Evolutionary conservation across 2,888 invertebrate genomes (phyloP), one percentile per base, ranked within the genome.

Genomic region (Amiota mariae): DNA sequence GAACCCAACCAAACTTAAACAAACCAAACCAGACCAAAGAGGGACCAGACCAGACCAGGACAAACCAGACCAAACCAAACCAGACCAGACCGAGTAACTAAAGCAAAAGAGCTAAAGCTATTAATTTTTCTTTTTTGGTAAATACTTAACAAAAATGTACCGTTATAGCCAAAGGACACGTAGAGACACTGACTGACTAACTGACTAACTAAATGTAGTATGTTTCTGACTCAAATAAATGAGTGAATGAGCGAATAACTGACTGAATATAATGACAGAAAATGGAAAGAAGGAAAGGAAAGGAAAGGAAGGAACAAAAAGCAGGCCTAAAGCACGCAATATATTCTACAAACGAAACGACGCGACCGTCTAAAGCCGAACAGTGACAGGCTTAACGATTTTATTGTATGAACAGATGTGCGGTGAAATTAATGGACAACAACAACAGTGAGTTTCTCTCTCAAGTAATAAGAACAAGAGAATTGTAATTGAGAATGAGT

Each of bases 371-470:
- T 84, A 84, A 86, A 78, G 78, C 82, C 83, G 86, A 83, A 71
- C 76, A 75, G 56, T 81, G 80, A 80, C 75, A 79, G 81, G 85
- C 77, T 84, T 78, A 83, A 84, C 84, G 84, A 86, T 83, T 86
- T 83, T 83, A 85, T 36, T 36, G 36, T 36, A 36, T 83, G 87
- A 83, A 83, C 83, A 83, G 83, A 83, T 83, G 83, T 83, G 83
- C 77, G 87, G 83, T 84, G 82, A 85, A 84, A 83, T 83, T 83
- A 85, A 83, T 83, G 87, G 87, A 85, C 87, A 83, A 84, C 51
- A 51, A n/a, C n/a, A 36, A 36, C 36, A 36, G 2, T 36, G 36
- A 36, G 36, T 36, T 36, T 36, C 36, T 36, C 36, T 36, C 36
- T 2, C 36, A 36, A 61, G 47, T 15, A 51, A 54, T 8, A 12